These are phyloP conservation scores for Ochropleura leucogaster DNA, from an alignment of 2,888 invertebrate species.

Conservation along the genomic window DNA sequence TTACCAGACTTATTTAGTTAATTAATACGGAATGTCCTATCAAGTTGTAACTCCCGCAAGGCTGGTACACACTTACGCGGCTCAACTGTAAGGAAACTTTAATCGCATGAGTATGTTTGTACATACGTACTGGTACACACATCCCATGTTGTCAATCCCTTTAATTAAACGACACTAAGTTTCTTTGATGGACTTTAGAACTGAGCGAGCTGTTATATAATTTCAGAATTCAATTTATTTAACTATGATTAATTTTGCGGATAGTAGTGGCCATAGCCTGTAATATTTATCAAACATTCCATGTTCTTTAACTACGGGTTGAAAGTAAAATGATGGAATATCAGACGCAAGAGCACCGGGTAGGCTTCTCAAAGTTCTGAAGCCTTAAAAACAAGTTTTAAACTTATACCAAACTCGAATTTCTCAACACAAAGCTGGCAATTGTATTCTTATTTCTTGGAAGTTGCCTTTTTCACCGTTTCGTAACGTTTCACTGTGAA, in stretches of 20 bases:
- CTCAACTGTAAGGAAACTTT: slow-evolving; percentile 84
- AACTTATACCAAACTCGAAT: slow-evolving; percentile 75
- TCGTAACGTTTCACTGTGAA: slow-evolving; percentile 56
- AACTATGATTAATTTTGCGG: slow-evolving; percentile 32
- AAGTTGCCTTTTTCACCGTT: slow-evolving; percentile 72
- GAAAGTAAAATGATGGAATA: slow-evolving; percentile 74
- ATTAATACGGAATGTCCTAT: slow-evolving; percentile 90
- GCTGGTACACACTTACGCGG: slow-evolving; percentile 81
- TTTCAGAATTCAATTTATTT: slow-evolving; percentile 55
- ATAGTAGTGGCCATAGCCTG: slow-evolving; percentile 6
- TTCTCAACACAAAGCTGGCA: slow-evolving; percentile 74
- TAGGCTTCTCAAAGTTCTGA: slow-evolving; percentile 81
- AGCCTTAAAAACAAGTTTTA: slow-evolving; percentile 81
- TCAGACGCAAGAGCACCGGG: slow-evolving; percentile 75
- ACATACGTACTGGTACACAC: slow-evolving; percentile 69
- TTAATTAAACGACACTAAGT: slow-evolving; percentile 80
- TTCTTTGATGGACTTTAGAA: slow-evolving; percentile 74
- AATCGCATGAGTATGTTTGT: slow-evolving; percentile 81
- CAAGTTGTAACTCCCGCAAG: slow-evolving; percentile 87
- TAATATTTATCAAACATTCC: slow-evolving; percentile 8
- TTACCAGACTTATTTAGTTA: slow-evolving; percentile 90
- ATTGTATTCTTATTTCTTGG: slow-evolving; percentile 70
- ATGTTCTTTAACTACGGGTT: slow-evolving; percentile 11
- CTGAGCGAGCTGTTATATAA: slow-evolving; percentile 64
- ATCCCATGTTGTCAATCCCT: slow-evolving; percentile 74